Percentiles rank a stretch among this genome's conserved stretches.
phyloP scores from a whole-genome alignment of 1,140 invertebrate species.

The Papilio dardanus region DNA sequence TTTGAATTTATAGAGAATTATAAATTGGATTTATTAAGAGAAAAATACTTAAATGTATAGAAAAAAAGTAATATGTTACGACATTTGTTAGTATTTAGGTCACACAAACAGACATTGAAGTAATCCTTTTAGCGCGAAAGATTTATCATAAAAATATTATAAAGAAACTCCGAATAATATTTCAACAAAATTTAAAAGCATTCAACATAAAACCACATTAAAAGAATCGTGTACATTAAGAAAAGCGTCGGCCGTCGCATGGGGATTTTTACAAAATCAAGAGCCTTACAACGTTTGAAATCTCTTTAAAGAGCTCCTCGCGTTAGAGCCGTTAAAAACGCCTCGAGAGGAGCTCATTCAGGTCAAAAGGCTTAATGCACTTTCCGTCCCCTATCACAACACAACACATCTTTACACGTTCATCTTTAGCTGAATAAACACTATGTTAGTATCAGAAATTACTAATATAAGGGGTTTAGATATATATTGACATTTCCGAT shows the following conservation, averaged over 20 bases:
- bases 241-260: conserved; percentile 15
- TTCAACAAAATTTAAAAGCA: conserved; percentile 1
- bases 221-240: neutral
- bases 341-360: conserved; percentile 18
- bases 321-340: conserved; percentile 28
- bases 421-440: neutral
- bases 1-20: neutral
- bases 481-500: too few relatives aligned
- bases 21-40: neutral
- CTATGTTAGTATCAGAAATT: neutral
- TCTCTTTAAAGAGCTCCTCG: conserved; percentile 33
- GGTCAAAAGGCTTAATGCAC: conserved; percentile 31
- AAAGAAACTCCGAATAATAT: neutral
- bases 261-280: conserved; percentile 25
- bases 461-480: too few relatives aligned
- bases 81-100: too few relatives aligned
- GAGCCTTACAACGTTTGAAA: conserved; percentile 21
- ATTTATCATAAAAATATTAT: neutral
- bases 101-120: too few relatives aligned
- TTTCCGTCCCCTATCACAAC: conserved; percentile 18
- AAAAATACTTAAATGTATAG: neutral
- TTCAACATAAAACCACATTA: conserved; percentile 16
- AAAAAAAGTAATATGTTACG: too few relatives aligned
- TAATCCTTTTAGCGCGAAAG: too few relatives aligned
- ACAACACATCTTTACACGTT: neutral